A percentile compares a stretch with the other conserved stretches of the same genome.
Evolutionary conservation across 2,113 vertebrate species (phyloP).

Genomic region (Montifringilla adamsi): DNA sequence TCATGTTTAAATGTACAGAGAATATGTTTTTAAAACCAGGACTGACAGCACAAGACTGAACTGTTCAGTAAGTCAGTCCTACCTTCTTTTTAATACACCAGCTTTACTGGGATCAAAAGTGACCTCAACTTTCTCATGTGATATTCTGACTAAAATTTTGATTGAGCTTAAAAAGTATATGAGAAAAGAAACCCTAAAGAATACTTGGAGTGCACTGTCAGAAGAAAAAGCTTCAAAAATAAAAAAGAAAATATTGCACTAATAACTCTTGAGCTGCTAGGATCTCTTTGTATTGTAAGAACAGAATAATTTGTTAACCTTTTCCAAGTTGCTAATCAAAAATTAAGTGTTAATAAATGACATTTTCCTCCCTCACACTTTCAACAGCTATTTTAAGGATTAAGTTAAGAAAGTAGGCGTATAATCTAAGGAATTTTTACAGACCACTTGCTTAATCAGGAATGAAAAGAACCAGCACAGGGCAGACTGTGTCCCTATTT

Average conservation of each 20-base stretch:
- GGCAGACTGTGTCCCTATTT: not conserved
- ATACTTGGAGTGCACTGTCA: not conserved
- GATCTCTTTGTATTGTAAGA: not conserved
- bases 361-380: not conserved
- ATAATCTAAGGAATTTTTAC: not conserved
- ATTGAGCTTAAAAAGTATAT: not conserved
- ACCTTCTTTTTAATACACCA: not conserved
- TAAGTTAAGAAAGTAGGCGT: not conserved
- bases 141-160: not conserved
- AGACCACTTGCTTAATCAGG: not conserved
- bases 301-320: not conserved
- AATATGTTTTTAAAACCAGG: not conserved
- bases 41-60: not conserved
- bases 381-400: not conserved
- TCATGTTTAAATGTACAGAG: not conserved
- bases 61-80: not conserved
- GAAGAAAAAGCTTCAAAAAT: not conserved
- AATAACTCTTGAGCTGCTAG: not conserved
- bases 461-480: not conserved
- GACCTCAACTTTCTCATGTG: not conserved
- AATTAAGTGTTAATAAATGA: not conserved
- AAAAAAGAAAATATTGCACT: not conserved
- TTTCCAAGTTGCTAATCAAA: not conserved
- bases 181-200: not conserved
- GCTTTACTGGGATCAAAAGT: not conserved